Conservation (phyloP, 2,888 invertebrate species). For the Hirtodrosophila trivittata region DNA sequence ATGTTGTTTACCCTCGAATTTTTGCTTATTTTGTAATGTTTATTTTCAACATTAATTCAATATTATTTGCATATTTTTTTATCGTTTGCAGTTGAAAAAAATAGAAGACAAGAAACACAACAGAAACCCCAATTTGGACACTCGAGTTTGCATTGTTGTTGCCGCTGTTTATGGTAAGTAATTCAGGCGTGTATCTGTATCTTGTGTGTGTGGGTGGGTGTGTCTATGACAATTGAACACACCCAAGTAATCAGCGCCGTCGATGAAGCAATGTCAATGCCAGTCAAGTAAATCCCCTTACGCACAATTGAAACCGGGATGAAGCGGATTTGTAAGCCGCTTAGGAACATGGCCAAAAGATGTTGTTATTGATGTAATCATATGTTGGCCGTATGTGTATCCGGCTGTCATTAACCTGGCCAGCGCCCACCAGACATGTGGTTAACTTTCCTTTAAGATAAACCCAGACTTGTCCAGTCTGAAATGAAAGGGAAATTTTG, state of each 20-base stretch:
- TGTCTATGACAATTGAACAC: constrained; percentile 54
- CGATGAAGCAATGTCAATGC: constrained; percentile 75
- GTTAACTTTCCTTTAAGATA: constrained; percentile 57
- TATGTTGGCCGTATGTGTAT: background rate
- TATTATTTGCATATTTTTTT: constrained; percentile 54
- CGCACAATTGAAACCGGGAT: constrained; percentile 15
- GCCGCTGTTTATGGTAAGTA: constrained; percentile 71
- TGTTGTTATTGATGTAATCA: too few species aligned
- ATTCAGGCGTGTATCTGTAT: constrained; percentile 18
- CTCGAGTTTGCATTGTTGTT: constrained; percentile 45
- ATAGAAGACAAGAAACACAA: constrained; percentile 24
- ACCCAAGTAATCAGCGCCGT: constrained; percentile 55
- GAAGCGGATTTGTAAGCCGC: constrained; percentile 35
- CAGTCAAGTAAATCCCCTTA: constrained; percentile 44
- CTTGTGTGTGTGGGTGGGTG: constrained; percentile 40
- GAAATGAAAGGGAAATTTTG: constrained; percentile 68
- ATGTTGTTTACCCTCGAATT: too few species aligned
- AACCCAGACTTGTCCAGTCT: too few species aligned
- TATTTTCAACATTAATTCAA: constrained; percentile 36
- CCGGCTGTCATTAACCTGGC: constrained; percentile 4
- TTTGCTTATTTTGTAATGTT: constrained; percentile 40
- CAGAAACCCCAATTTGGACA: constrained; percentile 22
- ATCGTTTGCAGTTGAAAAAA: constrained; percentile 50
- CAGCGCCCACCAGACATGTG: constrained; percentile 37
- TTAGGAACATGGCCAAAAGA: constrained; percentile 8